Evolutionary conservation across 2,797 vertebrate genomes (phyloP).

Genomic region (Argya squamiceps): DNA sequence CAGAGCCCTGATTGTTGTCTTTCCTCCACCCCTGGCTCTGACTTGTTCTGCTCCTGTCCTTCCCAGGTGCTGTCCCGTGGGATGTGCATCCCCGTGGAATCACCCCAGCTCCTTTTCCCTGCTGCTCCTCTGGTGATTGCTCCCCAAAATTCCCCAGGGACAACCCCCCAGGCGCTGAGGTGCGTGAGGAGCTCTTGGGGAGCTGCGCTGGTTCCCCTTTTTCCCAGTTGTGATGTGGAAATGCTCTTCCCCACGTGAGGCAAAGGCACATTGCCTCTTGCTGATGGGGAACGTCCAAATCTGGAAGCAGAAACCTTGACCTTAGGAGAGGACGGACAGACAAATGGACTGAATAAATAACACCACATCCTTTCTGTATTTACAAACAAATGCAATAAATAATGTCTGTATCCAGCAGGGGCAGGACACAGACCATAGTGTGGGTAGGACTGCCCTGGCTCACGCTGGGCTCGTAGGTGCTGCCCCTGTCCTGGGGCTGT

Average conservation of each 20-base stretch:
- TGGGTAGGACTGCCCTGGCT: background rate
- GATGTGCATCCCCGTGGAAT: rapidly evolving
- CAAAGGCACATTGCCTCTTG: background rate
- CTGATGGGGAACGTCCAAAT: background rate
- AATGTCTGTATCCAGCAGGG: background rate
- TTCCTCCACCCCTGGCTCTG: background rate
- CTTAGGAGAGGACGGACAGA: background rate
- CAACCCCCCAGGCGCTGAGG: rapidly evolving
- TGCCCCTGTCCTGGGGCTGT: rapidly evolving
- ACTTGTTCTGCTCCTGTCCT: background rate
- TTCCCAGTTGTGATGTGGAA: background rate
- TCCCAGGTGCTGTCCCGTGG: background rate
- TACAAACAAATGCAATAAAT: slow-evolving; percentile 60
- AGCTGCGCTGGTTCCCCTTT: background rate
- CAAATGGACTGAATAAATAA: background rate
- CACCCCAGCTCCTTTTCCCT: background rate
- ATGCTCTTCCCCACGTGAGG: rapidly evolving
- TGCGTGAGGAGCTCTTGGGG: rapidly evolving
- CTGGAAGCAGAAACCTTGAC: background rate
- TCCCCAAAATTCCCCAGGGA: background rate
- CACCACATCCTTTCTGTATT: slow-evolving; percentile 11
- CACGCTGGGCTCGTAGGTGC: rapidly evolving
- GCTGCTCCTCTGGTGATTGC: rapidly evolving
- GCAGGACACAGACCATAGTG: background rate
- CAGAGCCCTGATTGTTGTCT: background rate